Base-by-base conservation (phyloP, 2,797 vertebrate species). In the Tapirus indicus region DNA sequence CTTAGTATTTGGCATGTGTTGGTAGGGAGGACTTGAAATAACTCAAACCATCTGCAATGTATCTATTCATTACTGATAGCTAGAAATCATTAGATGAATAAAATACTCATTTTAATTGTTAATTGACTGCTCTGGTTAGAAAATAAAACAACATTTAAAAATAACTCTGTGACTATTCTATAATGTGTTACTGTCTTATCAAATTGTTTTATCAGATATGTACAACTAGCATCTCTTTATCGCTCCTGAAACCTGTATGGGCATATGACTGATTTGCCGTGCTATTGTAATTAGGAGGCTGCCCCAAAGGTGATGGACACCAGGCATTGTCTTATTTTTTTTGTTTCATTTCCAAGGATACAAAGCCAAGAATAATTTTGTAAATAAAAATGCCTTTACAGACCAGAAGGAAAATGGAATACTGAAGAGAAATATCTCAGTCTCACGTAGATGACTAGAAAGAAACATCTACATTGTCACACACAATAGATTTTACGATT, bases 401-500 rank as follows among this genome's bases (percentile, higher is more conserved):
- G 80, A 27, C 12, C 29, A 68, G 56, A 90, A 49, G 13, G 32
- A 20, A 74, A 89, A 66, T 62, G 49, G 68, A 80, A 84, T 86
- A 49, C 44, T 72, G 3, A 58, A 56, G 83, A 85, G 44, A 86
- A 85, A 38, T 44, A 66, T 32, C 11, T 92, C 18, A 2, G 16
- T 77, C 41, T 96, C 35, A n/a, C 27, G 12, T 0, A 47, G 69
- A 62, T 41, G 64, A 52, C 69, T 38, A 8, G 84, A 60, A 92
- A 74, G 72, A 83, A n/a, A 16, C 44, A 56, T 54, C 17, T 1
- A 5, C 16, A 47, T 83, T 0, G 7, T 89, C 92, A 89, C 69
- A 86, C 72, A 66, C 69, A 77, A 38, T 91, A 93, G 69, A 60
- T 66, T 95, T 96, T 44, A 62, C 18, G 69, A 38, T 38, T 94